These are phyloP conservation scores for Ophraella communa DNA, from an alignment of 2,888 invertebrate genomes.

Conservation along the genomic window DNA sequence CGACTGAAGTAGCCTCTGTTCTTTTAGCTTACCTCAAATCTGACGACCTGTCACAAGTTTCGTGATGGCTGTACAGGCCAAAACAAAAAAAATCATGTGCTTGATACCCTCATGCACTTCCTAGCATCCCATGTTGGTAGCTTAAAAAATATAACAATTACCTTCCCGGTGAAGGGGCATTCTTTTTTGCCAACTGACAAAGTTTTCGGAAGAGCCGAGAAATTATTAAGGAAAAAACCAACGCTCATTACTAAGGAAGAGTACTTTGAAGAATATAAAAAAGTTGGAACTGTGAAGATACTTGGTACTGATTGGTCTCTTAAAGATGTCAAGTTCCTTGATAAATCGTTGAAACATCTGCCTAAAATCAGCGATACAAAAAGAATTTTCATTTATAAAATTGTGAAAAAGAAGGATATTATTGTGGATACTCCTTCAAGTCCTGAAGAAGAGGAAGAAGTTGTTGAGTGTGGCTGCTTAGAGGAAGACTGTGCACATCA, in stretches of 20 bases:
- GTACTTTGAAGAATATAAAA: background rate
- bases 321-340: too few species aligned
- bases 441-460: too few species aligned
- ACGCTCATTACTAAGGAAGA: background rate
- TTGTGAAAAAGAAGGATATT: background rate
- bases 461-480: too few species aligned
- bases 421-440: too few species aligned
- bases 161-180: background rate
- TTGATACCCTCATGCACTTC: too few species aligned
- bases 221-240: background rate
- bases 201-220: background rate
- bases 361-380: too few species aligned
- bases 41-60: background rate
- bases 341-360: too few species aligned
- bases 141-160: background rate
- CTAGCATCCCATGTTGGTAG: too few species aligned
- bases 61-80: conserved; percentile 7
- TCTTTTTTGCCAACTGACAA: background rate
- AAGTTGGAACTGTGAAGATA: background rate
- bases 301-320: background rate
- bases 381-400: too few species aligned
- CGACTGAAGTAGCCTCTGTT: background rate
- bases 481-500: too few species aligned
- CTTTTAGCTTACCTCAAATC: background rate
- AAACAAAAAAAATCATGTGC: background rate